Evolutionary conservation across 2,797 vertebrate species (phyloP).

Genomic region (Threskiornis aethiopicus): DNA sequence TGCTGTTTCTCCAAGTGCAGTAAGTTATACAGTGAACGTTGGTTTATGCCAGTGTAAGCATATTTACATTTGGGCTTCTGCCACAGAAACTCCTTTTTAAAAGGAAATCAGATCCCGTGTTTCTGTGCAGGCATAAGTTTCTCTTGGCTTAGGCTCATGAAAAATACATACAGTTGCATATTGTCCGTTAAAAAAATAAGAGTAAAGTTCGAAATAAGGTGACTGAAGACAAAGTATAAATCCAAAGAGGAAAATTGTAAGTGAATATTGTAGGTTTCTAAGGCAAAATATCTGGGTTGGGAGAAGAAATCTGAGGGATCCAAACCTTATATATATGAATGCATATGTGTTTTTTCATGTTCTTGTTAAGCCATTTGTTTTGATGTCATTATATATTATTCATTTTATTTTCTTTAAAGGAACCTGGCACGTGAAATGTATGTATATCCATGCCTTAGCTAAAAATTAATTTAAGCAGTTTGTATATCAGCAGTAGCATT

Average conservation of each 20-base stretch:
- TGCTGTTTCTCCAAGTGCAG: neutral
- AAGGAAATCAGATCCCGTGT: neutral
- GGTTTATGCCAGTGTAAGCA: neutral
- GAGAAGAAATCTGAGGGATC: neutral
- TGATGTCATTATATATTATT: neutral
- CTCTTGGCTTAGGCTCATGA: slow-evolving; percentile 5
- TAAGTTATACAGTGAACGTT: neutral
- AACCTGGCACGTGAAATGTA: neutral
- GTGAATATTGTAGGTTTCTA: neutral
- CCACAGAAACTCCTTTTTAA: neutral
- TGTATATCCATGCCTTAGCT: neutral
- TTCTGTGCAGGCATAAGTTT: neutral
- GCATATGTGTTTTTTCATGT: neutral
- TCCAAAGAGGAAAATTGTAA: neutral
- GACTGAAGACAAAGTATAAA: neutral
- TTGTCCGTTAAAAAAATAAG: neutral
- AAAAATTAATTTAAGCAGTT: neutral
- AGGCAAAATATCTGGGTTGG: neutral
- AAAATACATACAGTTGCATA: neutral
- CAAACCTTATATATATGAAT: neutral
- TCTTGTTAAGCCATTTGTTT: neutral
- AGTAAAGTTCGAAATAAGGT: neutral
- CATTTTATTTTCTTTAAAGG: neutral
- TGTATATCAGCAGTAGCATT: neutral
- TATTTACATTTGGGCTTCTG: slow-evolving; percentile 12